phyloP scores from a whole-genome alignment of 2,113 vertebrate species.

The Spilogale gracilis region DNA sequence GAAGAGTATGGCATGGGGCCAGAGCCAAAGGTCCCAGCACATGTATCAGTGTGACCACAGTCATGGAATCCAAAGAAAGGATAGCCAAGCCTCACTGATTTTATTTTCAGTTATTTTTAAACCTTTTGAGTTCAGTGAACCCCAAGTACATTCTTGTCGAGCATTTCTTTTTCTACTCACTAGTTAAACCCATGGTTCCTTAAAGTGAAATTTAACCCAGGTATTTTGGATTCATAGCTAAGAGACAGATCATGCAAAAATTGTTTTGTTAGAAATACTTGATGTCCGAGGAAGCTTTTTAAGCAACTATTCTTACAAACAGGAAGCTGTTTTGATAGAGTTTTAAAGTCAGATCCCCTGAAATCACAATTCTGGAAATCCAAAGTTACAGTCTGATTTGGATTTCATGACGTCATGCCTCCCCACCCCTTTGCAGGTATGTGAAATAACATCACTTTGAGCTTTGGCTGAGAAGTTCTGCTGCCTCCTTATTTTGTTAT shows the following conservation, averaged over 20 bases:
- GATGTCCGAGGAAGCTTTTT: not conserved
- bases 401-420: not conserved
- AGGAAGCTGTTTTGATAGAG: not conserved
- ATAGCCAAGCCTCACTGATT: constrained; percentile 47
- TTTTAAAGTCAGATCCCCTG: not conserved
- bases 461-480: not conserved
- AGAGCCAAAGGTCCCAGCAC: not conserved
- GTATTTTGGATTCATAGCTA: not conserved
- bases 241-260: not conserved
- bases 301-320: constrained; percentile 40
- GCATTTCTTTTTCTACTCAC: constrained; percentile 62
- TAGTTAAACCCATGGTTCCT: constrained; percentile 62
- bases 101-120: constrained; percentile 58
- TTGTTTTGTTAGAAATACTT: not conserved
- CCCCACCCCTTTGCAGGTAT: accelerated
- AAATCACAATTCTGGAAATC: not conserved
- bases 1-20: not conserved
- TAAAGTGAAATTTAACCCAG: constrained; percentile 63
- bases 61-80: not conserved
- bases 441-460: not conserved
- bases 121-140: constrained; percentile 67
- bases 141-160: constrained; percentile 18
- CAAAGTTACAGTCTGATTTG: not conserved
- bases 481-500: too few relatives aligned
- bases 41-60: not conserved